Conservation (phyloP, 2,888 invertebrate genomes). For the Pyrrhopygopsis socrates region DNA sequence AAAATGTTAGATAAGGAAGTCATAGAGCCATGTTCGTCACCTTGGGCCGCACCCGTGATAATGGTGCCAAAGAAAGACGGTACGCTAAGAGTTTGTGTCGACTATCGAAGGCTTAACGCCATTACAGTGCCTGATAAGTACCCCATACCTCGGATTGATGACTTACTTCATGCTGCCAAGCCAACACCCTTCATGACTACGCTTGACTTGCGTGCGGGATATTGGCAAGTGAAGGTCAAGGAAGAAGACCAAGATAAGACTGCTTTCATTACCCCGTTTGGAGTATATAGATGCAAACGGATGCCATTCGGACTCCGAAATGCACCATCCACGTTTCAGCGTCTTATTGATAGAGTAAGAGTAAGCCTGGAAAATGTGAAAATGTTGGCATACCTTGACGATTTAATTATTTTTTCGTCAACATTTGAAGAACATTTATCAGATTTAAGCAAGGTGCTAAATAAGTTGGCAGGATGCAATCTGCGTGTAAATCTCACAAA, state of each 20-base stretch:
- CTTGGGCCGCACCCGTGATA: slow-evolving; percentile 89
- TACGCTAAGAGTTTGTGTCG: slow-evolving; percentile 86
- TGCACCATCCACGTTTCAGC: slow-evolving; percentile 87
- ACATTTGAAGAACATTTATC: slow-evolving; percentile 77
- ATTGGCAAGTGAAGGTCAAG: slow-evolving; percentile 83
- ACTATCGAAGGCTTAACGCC: slow-evolving; percentile 85
- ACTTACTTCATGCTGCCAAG: slow-evolving; percentile 85
- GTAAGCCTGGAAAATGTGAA: slow-evolving; percentile 62
- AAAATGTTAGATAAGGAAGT: slow-evolving; percentile 85
- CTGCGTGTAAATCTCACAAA: slow-evolving; percentile 74
- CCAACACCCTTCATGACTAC: slow-evolving; percentile 82
- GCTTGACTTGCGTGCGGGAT: slow-evolving; percentile 84
- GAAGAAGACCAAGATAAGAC: slow-evolving; percentile 87
- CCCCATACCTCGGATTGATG: slow-evolving; percentile 90
- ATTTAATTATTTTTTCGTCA: slow-evolving; percentile 84
- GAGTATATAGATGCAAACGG: slow-evolving; percentile 85
- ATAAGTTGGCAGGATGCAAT: slow-evolving; percentile 55
- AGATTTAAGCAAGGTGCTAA: slow-evolving; percentile 78
- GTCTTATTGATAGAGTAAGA: slow-evolving; percentile 85
- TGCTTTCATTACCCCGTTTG: slow-evolving; percentile 87
- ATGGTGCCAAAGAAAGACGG: slow-evolving; percentile 87
- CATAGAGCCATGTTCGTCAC: slow-evolving; percentile 87
- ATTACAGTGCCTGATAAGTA: slow-evolving; percentile 86
- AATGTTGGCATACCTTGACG: slow-evolving; percentile 85
- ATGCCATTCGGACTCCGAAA: slow-evolving; percentile 88